phyloP scores from a whole-genome alignment of 2,888 invertebrate genomes.

The Capitulum mitella region DNA sequence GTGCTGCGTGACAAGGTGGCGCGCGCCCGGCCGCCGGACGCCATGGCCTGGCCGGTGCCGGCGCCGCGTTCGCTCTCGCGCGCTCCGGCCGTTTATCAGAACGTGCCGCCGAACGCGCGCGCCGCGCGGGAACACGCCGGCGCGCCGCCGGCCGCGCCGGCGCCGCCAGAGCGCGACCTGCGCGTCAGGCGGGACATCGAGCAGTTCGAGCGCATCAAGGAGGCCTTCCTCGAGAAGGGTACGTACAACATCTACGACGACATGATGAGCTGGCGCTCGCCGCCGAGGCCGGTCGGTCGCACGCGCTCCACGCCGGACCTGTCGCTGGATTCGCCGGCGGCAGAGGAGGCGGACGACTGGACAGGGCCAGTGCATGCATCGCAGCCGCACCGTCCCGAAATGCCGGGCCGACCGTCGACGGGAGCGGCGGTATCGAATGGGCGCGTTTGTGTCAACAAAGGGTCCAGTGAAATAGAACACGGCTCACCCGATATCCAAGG shows the following conservation, averaged over 20 bases:
- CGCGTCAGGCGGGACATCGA: constrained; percentile 12
- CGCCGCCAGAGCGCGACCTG: background rate
- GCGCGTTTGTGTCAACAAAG: background rate
- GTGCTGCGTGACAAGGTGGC: constrained; percentile 26
- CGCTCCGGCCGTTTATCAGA: background rate
- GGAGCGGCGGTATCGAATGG: background rate
- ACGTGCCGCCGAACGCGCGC: constrained; percentile 4
- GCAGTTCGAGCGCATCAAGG: constrained; percentile 17
- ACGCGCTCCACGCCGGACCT: background rate
- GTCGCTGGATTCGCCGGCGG: background rate
- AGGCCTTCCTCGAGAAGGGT: constrained; percentile 7
- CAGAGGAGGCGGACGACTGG: background rate
- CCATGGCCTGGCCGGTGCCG: constrained; percentile 25
- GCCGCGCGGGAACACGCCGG: background rate
- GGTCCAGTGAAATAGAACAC: background rate
- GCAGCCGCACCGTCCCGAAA: background rate
- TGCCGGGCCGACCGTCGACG: background rate
- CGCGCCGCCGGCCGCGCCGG: background rate
- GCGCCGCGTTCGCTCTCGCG: background rate
- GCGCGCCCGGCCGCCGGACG: constrained; percentile 2
- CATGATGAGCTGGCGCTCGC: constrained; percentile 3
- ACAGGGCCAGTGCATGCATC: background rate
- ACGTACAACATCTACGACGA: background rate
- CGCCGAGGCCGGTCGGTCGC: background rate
- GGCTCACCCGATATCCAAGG: background rate